Evolutionary conservation across 2,113 vertebrate genomes (phyloP).

Genomic region (Trematomus loennbergii): DNA sequence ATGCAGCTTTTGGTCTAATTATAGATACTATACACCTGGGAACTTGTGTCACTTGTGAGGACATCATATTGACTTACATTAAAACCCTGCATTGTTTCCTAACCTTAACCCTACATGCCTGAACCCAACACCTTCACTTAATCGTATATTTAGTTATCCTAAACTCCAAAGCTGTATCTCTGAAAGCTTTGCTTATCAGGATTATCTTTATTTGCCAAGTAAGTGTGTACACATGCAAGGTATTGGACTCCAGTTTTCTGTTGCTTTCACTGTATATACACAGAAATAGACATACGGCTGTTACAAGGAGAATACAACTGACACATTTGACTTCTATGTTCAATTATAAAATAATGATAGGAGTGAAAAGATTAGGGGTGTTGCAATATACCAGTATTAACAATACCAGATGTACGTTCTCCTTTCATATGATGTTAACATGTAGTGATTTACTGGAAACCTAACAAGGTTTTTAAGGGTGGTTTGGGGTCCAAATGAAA

Average conservation of each 20-base stretch:
- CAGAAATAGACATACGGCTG: no score
- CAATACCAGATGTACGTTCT: not conserved
- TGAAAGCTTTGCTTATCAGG: no score
- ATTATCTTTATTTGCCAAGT: no score
- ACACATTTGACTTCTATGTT: no score
- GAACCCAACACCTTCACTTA: not conserved
- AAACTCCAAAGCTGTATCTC: no score
- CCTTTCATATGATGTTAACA: not conserved
- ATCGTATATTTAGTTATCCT: not conserved
- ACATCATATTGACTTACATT: not conserved
- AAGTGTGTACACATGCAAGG: no score
- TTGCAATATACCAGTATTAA: no score
- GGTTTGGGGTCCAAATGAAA: not conserved
- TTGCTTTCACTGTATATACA: no score
- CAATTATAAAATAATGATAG: no score
- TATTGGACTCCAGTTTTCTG: no score
- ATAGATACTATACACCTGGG: conserved; percentile 3
- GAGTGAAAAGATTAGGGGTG: no score
- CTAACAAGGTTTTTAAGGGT: not conserved
- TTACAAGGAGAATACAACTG: no score
- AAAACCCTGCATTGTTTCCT: not conserved
- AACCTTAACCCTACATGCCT: not conserved
- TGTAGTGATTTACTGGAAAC: not conserved
- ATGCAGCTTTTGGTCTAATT: conserved; percentile 4
- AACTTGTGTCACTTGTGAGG: not conserved